Evolutionary conservation across 2,888 invertebrate genomes (phyloP).

Genomic region (Orthosia cruda): DNA sequence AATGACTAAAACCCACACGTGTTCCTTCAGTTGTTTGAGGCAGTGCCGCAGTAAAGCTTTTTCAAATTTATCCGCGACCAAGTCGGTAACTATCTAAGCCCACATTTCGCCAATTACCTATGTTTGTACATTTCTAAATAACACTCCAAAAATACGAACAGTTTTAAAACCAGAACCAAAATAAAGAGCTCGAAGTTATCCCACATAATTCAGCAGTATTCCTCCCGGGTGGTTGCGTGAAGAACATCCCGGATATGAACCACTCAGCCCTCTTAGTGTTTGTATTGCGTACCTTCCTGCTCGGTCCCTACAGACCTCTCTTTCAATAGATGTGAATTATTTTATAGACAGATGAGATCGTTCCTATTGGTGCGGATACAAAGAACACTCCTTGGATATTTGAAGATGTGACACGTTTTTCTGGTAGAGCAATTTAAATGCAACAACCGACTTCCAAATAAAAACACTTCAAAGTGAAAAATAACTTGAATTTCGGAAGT

Average conservation of each 20-base stretch:
- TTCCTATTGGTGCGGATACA: not conserved
- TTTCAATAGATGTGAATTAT: constrained; percentile 29
- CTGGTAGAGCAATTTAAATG: no score
- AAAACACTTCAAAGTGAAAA: no score
- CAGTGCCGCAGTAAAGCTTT: no score
- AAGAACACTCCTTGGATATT: not conserved
- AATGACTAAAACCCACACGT: no score
- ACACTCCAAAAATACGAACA: not conserved
- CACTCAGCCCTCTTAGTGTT: constrained; percentile 80
- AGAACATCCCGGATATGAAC: constrained; percentile 82
- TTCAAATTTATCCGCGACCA: no score
- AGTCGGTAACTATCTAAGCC: no score
- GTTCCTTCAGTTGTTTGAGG: no score
- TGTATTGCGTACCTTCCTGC: constrained; percentile 72
- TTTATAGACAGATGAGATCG: constrained; percentile 4
- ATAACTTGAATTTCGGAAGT: no score
- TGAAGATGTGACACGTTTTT: not conserved
- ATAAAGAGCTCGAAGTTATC: constrained; percentile 24
- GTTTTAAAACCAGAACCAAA: not conserved
- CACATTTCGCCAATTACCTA: not conserved
- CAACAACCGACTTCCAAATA: no score
- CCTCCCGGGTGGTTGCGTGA: constrained; percentile 71
- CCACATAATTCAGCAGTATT: constrained; percentile 67
- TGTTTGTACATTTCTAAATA: not conserved
- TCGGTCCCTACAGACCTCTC: constrained; percentile 45